phyloP scores from a whole-genome alignment of 2,888 invertebrate genomes.

The Drosophila ustulata region DNA sequence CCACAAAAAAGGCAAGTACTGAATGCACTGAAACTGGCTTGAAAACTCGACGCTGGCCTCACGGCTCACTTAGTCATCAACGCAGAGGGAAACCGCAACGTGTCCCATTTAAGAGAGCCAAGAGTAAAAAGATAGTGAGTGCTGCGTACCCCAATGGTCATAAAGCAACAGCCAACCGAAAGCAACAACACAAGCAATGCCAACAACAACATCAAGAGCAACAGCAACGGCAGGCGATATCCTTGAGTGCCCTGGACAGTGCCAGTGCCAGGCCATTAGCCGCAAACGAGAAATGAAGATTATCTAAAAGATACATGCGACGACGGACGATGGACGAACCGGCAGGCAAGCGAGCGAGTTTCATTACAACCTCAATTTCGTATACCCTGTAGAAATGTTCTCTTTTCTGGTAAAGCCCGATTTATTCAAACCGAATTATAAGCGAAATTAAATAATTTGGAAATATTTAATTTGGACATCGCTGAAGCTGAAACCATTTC shows the following conservation, averaged over 20 bases:
- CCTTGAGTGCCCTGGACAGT: slow-evolving; percentile 73
- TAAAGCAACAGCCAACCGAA: slow-evolving; percentile 59
- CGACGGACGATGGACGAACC: slow-evolving; percentile 37
- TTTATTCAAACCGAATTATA: neutral
- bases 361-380: slow-evolving; percentile 65
- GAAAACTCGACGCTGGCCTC: slow-evolving; percentile 50
- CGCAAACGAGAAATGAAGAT: slow-evolving; percentile 80
- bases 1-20: slow-evolving; percentile 70
- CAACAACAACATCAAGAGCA: slow-evolving; percentile 25
- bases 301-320: slow-evolving; percentile 78
- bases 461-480: too few species aligned
- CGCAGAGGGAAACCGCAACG: slow-evolving; percentile 76
- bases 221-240: slow-evolving; percentile 58
- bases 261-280: slow-evolving; percentile 76
- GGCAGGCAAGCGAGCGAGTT: slow-evolving; percentile 53
- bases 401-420: neutral
- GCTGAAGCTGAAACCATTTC: too few species aligned
- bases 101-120: slow-evolving; percentile 72
- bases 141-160: slow-evolving; percentile 67
- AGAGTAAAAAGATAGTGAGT: slow-evolving; percentile 62
- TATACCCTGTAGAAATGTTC: slow-evolving; percentile 33
- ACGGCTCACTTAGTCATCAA: slow-evolving; percentile 76
- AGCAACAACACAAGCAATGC: slow-evolving; percentile 22
- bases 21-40: slow-evolving; percentile 72
- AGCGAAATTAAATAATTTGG: too few species aligned